Conservation (phyloP, 2,888 invertebrate species). For the Agrilus mali region DNA sequence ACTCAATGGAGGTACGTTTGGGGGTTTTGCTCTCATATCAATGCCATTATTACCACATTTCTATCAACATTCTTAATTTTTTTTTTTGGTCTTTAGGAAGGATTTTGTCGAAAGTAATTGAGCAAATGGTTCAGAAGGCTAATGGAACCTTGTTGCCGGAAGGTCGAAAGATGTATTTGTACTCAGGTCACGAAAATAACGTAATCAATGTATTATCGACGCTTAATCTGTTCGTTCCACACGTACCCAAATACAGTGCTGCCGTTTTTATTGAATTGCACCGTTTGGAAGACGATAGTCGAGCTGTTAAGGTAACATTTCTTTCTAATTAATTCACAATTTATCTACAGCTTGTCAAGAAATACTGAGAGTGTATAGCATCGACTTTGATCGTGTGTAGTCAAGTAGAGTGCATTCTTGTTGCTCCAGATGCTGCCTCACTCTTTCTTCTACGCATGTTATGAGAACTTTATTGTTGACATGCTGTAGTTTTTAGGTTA, state of each 20-base stretch:
- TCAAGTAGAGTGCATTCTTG: no score
- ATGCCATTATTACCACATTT: no score
- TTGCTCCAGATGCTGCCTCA: no score
- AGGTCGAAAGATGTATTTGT: slow-evolving; percentile 33
- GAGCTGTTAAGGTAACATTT: slow-evolving; percentile 24
- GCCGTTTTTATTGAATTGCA: slow-evolving; percentile 27
- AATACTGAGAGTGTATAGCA: no score
- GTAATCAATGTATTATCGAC: slow-evolving; percentile 38
- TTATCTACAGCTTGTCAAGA: no score
- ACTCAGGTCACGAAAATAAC: slow-evolving; percentile 45
- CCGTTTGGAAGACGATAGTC: slow-evolving; percentile 14
- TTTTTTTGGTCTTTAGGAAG: slow-evolving; percentile 19
- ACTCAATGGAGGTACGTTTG: slow-evolving; percentile 34
- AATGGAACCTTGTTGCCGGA: slow-evolving; percentile 13
- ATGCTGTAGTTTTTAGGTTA: no score
- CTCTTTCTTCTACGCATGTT: no score
- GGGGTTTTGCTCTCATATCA: no score
- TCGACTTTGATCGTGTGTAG: no score
- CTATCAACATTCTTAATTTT: background rate
- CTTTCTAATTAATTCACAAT: background rate
- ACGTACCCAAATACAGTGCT: slow-evolving; percentile 29
- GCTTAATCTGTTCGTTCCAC: slow-evolving; percentile 35
- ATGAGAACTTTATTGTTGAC: no score
- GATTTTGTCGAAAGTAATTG: slow-evolving; percentile 22
- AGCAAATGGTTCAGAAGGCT: slow-evolving; percentile 22